A percentile compares a stretch with the other conserved stretches of the same genome.
Conservation (phyloP, 2,113 vertebrate genomes). For the Castor canadensis region DNA sequence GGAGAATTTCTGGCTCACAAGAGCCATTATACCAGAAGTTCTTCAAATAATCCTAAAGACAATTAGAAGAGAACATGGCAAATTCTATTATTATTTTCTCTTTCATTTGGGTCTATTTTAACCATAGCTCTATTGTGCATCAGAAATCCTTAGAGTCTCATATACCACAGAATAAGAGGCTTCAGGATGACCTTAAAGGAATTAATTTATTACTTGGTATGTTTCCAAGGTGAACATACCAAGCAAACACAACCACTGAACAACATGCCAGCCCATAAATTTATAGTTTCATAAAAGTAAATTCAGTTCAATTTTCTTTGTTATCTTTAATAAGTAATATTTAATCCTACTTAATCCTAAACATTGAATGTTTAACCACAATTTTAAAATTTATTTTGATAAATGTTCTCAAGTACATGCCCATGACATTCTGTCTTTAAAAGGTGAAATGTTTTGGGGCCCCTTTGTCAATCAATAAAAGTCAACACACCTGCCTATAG, state of each 20-base stretch:
- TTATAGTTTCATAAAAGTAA: neutral
- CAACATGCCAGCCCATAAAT: neutral
- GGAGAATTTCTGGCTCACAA: neutral
- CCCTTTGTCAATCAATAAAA: neutral
- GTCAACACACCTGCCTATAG: neutral
- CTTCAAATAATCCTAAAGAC: neutral
- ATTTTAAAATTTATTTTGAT: neutral
- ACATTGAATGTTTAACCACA: neutral
- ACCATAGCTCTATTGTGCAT: neutral
- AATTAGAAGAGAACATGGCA: neutral
- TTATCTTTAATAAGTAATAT: neutral
- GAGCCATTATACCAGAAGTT: neutral
- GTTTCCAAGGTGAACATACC: neutral
- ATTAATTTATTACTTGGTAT: neutral
- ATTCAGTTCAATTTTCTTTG: too few species aligned
- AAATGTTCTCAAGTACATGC: neutral
- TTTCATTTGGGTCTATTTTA: conserved; percentile 35
- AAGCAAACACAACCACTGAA: neutral
- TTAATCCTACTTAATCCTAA: neutral
- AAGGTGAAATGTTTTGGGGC: neutral
- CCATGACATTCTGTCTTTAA: neutral
- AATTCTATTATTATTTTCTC: neutral
- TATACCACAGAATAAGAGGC: neutral
- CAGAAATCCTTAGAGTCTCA: conserved; percentile 33
- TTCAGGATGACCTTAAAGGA: neutral